phyloP scores from a whole-genome alignment of 1,140 invertebrate species.

The Formica selysi region DNA sequence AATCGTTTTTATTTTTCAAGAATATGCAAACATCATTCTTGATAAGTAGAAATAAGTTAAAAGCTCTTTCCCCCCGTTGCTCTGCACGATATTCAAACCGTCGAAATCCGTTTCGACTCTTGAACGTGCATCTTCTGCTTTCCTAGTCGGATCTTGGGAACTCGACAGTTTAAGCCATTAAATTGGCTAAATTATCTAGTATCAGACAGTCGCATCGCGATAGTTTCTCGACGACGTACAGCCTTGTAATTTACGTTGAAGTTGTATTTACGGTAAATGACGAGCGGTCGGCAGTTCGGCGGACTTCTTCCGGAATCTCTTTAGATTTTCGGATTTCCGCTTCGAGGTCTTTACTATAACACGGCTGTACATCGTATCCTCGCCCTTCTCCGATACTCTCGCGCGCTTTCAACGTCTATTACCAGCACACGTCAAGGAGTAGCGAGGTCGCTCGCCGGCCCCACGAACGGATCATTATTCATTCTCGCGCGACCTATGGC shows the following conservation, averaged over 20 bases:
- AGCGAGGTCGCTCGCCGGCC: slow-evolving; percentile 73
- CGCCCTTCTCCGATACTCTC: slow-evolving; percentile 72
- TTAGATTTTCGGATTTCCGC: slow-evolving; percentile 59
- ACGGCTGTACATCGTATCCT: slow-evolving; percentile 60
- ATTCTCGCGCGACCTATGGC: slow-evolving; percentile 80
- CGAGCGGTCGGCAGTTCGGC: neutral
- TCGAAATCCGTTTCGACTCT: neutral
- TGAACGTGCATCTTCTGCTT: slow-evolving; percentile 33
- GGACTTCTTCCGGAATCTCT: slow-evolving; percentile 57
- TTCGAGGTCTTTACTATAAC: slow-evolving; percentile 33
- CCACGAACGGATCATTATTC: slow-evolving; percentile 86
- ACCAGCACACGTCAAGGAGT: slow-evolving; percentile 82
- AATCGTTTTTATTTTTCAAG: neutral
- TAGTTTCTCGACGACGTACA: slow-evolving; percentile 11
- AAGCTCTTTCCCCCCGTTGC: no score
- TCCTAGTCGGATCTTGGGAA: neutral
- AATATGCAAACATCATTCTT: neutral
- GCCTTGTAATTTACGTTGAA: slow-evolving; percentile 22
- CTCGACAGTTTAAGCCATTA: slow-evolving; percentile 2
- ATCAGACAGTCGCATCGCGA: neutral
- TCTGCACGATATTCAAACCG: neutral
- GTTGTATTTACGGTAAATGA: slow-evolving; percentile 16
- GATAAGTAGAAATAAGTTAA: neutral
- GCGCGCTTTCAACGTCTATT: slow-evolving; percentile 87
- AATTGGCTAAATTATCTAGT: slow-evolving; percentile 23